A percentile compares a stretch with the other conserved stretches of the same genome.
phyloP scores from a whole-genome alignment of 2,797 vertebrate species.

The Dendrocincla tyrannina region DNA sequence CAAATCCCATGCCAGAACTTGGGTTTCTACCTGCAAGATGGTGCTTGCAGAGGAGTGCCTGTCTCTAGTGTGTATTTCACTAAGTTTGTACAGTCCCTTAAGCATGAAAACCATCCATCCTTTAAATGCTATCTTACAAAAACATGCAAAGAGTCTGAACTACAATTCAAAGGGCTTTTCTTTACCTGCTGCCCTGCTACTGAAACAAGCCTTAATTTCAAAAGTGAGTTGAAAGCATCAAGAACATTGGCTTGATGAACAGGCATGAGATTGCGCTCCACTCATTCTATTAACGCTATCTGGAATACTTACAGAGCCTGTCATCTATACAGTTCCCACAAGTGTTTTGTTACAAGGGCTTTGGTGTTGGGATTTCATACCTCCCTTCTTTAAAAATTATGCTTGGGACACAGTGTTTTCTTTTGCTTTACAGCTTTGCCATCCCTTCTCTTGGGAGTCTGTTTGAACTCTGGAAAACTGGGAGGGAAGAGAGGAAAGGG shows the following conservation, averaged over 20 bases:
- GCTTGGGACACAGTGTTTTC: background rate
- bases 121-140: background rate
- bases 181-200: background rate
- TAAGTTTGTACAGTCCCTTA: background rate
- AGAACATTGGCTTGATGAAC: background rate
- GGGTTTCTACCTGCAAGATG: background rate
- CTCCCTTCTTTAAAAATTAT: background rate
- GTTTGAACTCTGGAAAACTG: background rate
- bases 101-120: background rate
- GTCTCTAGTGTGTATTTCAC: background rate
- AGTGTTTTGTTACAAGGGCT: background rate
- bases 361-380: background rate
- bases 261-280: background rate
- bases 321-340: background rate
- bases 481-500: background rate
- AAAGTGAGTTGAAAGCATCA: background rate
- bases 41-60: background rate
- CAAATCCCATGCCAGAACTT: background rate
- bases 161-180: background rate
- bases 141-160: background rate
- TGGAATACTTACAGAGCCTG: background rate
- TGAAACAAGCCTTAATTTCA: background rate
- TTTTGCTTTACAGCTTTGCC: background rate
- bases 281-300: background rate
- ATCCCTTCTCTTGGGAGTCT: background rate